These are phyloP conservation scores for Heterohyrax brucei DNA, from an alignment of 2,797 vertebrate genomes.

Conservation along the genomic window DNA sequence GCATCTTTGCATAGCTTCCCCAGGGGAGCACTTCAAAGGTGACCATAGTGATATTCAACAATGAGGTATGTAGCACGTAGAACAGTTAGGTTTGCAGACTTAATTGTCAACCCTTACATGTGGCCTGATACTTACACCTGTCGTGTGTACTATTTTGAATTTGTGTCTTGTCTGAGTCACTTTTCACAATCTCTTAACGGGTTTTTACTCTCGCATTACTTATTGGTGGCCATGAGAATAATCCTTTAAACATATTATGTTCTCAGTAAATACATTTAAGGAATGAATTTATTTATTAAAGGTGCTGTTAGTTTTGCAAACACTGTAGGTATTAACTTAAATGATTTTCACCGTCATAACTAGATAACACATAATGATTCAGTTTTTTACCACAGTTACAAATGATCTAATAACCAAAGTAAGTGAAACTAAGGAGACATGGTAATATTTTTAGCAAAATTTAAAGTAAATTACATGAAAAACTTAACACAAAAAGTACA, in stretches of 20 bases:
- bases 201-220: slow-evolving; percentile 14
- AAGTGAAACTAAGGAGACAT: neutral
- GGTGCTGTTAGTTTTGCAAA: neutral
- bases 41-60: too few relatives aligned
- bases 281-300: slow-evolving; percentile 20
- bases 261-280: slow-evolving; percentile 26
- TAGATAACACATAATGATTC: neutral
- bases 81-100: too few relatives aligned
- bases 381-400: neutral
- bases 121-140: neutral
- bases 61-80: too few relatives aligned
- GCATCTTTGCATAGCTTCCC: too few relatives aligned
- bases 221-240: neutral
- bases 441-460: slow-evolving; percentile 8
- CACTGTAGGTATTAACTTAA: neutral
- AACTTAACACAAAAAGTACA: slow-evolving; percentile 22
- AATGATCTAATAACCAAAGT: neutral
- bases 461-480: slow-evolving; percentile 32
- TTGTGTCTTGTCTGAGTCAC: neutral
- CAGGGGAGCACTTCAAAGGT: too few relatives aligned
- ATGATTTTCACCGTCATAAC: slow-evolving; percentile 45
- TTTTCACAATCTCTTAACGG: neutral
- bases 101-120: too few relatives aligned
- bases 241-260: neutral
- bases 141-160: neutral